Evolutionary conservation across 2,797 vertebrate species (phyloP).

Genomic region (Danio choprae): DNA sequence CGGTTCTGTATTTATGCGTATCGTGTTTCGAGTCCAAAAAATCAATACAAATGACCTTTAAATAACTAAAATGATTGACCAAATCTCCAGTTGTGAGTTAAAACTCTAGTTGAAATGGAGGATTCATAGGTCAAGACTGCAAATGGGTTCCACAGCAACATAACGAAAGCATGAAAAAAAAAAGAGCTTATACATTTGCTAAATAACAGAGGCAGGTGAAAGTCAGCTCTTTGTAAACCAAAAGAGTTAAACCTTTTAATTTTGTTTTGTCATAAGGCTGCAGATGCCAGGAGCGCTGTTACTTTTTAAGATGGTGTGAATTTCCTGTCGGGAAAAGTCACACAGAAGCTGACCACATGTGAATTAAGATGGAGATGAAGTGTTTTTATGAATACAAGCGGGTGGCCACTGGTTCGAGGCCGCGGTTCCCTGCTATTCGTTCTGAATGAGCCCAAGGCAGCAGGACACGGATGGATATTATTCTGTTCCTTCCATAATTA

Average conservation of each 20-base stretch:
- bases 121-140: conserved; percentile 32
- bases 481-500: conserved; percentile 47
- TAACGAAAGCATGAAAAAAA: neutral
- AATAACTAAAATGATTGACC: conserved; percentile 25
- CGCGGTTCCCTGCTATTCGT: conserved; percentile 42
- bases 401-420: conserved; percentile 16
- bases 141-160: neutral
- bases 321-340: conserved; percentile 28
- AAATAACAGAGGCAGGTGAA: conserved; percentile 38
- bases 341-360: conserved; percentile 32
- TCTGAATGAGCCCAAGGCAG: conserved; percentile 43
- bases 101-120: conserved; percentile 26
- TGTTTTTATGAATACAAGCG: conserved; percentile 45
- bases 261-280: conserved; percentile 46
- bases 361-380: conserved; percentile 45
- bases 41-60: conserved; percentile 44
- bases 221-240: conserved; percentile 24
- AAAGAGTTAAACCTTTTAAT: conserved; percentile 41
- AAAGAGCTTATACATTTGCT: conserved; percentile 15
- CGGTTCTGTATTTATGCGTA: conserved; percentile 27
- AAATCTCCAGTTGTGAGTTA: conserved; percentile 35
- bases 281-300: conserved; percentile 6
- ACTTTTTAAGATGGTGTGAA: conserved; percentile 28
- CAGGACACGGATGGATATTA: conserved; percentile 42
- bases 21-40: conserved; percentile 26